phyloP scores from a whole-genome alignment of 92 coral and sea anemone species.

The Palythoa heliodiscus region DNA sequence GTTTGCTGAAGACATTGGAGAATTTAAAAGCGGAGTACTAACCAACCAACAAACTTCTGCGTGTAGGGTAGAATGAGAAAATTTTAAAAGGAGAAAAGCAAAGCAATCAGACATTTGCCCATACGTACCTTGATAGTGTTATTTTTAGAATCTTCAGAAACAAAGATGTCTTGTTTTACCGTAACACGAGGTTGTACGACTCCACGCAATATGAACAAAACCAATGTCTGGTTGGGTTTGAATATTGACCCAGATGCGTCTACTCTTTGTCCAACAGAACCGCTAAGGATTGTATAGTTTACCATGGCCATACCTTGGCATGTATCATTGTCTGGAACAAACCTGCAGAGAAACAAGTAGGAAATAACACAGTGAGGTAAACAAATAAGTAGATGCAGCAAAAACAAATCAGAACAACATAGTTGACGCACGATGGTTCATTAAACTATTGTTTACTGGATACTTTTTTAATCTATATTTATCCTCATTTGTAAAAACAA shows the following conservation, averaged over 20 bases:
- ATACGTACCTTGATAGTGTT: constrained; percentile 10
- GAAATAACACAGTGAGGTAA: neutral
- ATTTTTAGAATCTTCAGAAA: neutral
- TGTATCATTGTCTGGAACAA: neutral
- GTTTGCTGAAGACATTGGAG: too few species aligned
- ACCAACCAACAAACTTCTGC: too few species aligned
- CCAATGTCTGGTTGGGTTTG: neutral
- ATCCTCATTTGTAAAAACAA: too few species aligned
- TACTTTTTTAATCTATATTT: too few species aligned
- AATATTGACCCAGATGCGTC: neutral
- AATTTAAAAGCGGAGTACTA: too few species aligned
- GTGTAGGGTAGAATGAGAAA: too few species aligned
- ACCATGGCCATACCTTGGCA: neutral
- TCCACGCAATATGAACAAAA: neutral
- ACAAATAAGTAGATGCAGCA: neutral
- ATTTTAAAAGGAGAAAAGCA: too few species aligned
- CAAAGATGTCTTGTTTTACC: neutral
- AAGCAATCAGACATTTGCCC: too few species aligned
- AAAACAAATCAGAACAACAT: neutral
- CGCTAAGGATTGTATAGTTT: neutral
- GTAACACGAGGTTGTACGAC: neutral
- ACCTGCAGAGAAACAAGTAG: neutral
- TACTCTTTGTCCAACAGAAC: neutral
- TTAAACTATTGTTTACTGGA: too few species aligned
- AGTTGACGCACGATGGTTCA: too few species aligned